A percentile compares a stretch with the other conserved stretches of the same genome.
Conservation (phyloP, 2,888 invertebrate species). For the Sphaerophoria taeniata region DNA sequence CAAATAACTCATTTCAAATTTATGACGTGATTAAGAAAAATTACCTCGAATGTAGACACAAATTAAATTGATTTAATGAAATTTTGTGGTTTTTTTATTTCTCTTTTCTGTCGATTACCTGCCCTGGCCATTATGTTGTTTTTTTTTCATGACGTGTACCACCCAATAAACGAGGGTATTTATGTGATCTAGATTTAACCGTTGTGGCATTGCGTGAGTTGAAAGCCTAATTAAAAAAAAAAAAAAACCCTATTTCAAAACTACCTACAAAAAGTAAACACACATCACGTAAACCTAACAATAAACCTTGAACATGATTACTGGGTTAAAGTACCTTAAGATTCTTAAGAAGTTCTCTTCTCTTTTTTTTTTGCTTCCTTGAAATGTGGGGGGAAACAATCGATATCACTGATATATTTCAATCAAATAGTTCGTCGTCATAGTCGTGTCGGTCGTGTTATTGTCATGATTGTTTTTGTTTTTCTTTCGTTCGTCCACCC, state of each 20-base stretch:
- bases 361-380: background rate
- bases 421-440: slow-evolving; percentile 7
- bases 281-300: background rate
- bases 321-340: background rate
- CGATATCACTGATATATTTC: slow-evolving; percentile 26
- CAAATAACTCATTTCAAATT: background rate
- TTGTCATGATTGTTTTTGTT: background rate
- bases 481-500: slow-evolving; percentile 17
- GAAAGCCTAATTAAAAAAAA: background rate
- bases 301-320: background rate
- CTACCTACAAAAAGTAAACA: background rate
- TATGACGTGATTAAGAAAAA: background rate
- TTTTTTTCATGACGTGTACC: background rate
- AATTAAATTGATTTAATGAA: background rate
- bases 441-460: background rate
- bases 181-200: slow-evolving; percentile 4
- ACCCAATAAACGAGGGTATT: background rate
- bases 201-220: slow-evolving; percentile 13
- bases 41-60: background rate
- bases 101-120: too few species aligned
- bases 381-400: slow-evolving; percentile 32
- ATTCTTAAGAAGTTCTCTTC: slow-evolving; percentile 1
- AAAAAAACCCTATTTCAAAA: background rate
- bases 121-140: too few species aligned
- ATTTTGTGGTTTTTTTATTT: background rate